A percentile compares a stretch with the other conserved stretches of the same genome.
These are phyloP conservation scores for Pristiophorus japonicus DNA, from an alignment of 2,113 vertebrate genomes.

Conservation along the genomic window DNA sequence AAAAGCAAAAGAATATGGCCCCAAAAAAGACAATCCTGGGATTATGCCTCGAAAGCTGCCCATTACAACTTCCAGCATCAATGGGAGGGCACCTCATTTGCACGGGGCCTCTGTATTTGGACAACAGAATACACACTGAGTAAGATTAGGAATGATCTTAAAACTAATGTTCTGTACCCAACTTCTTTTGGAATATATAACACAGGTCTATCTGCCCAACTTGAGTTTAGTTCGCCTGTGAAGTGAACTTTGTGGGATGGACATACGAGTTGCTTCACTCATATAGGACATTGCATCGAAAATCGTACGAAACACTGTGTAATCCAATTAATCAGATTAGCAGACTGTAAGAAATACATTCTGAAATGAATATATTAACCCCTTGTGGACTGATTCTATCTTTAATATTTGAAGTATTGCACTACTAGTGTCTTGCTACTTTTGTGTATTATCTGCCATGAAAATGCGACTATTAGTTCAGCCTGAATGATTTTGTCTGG, in stretches of 20 bases:
- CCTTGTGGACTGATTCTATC: neutral
- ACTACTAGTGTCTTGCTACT: neutral
- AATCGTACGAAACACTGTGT: neutral
- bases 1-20: neutral
- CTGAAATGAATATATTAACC: neutral
- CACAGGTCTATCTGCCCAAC: neutral
- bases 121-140: neutral
- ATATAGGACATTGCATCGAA: neutral
- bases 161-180: neutral
- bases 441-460: neutral
- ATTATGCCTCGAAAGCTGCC: neutral
- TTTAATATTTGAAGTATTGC: neutral
- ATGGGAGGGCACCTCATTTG: neutral
- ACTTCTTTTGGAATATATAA: neutral
- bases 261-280: neutral
- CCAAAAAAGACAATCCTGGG: neutral
- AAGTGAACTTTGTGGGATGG: neutral
- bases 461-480: neutral
- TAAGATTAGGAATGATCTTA: neutral
- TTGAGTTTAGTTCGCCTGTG: neutral
- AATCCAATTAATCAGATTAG: neutral
- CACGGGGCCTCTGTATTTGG: neutral
- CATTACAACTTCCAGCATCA: neutral
- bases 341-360: neutral
- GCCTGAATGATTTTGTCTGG: neutral